A percentile compares a stretch with the other conserved stretches of the same genome.
These are phyloP conservation scores for Ormyrus thymus DNA, from an alignment of 2,888 invertebrate species.

Conservation along the genomic window DNA sequence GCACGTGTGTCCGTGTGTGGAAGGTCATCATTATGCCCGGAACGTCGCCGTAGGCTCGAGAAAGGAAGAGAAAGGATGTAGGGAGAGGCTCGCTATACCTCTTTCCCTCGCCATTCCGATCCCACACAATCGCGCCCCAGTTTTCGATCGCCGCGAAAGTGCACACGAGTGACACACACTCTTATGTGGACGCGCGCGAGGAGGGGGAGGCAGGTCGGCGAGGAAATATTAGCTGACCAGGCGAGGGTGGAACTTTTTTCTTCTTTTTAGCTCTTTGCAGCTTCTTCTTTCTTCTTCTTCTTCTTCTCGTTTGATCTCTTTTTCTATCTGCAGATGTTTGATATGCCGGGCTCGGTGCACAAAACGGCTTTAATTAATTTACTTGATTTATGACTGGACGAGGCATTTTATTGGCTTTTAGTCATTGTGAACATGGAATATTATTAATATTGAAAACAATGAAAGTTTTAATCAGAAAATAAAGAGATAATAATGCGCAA, in stretches of 20 bases:
- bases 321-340: neutral
- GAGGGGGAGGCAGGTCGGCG: neutral
- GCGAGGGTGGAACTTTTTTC: conserved; percentile 10
- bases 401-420: too few relatives aligned
- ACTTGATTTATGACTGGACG: conserved; percentile 7
- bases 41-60: conserved; percentile 33
- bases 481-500: too few relatives aligned
- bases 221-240: conserved; percentile 21
- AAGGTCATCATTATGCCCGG: conserved; percentile 43
- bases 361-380: conserved; percentile 19
- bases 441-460: too few relatives aligned
- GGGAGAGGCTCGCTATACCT: neutral
- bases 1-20: too few relatives aligned
- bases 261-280: neutral
- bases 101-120: conserved; percentile 17
- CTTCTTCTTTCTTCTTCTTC: neutral
- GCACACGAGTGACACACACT: conserved; percentile 9
- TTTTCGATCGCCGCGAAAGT: conserved; percentile 32
- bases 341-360: neutral
- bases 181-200: neutral
- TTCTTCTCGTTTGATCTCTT: neutral
- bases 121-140: conserved; percentile 40
- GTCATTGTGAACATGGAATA: too few relatives aligned
- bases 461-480: too few relatives aligned
- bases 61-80: neutral